These are phyloP conservation scores for Mesorhabditis spiculigera DNA, from an alignment of 2,888 invertebrate genomes.

Conservation along the genomic window DNA sequence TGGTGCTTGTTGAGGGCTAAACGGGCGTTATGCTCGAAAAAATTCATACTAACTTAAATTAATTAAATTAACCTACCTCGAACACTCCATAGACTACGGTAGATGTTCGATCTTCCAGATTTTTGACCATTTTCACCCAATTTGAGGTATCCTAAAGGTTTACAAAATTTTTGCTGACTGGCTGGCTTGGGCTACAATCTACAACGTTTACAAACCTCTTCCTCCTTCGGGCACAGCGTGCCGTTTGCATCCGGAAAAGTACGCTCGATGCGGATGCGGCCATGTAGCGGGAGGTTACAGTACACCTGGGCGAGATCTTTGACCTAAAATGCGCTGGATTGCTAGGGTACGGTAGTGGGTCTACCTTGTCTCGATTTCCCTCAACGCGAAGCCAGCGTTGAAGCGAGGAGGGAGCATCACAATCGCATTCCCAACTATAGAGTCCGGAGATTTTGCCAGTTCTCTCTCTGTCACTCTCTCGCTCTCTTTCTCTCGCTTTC, in stretches of 20 bases:
- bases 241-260: conserved; percentile 16
- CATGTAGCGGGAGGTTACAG: conserved; percentile 19
- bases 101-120: neutral
- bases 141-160: neutral
- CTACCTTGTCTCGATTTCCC: conserved; percentile 29
- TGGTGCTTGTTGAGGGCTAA: no score
- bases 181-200: neutral
- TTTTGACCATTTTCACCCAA: conserved; percentile 4
- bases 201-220: neutral
- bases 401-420: conserved; percentile 31
- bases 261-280: conserved; percentile 19
- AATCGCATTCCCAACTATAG: conserved; percentile 25
- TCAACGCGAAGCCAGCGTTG: conserved; percentile 31
- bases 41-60: no score
- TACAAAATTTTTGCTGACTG: neutral
- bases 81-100: neutral
- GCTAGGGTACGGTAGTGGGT: no score
- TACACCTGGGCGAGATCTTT: conserved; percentile 23
- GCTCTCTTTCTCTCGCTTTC: no score
- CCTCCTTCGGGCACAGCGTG: neutral
- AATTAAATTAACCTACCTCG: neutral
- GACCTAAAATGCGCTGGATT: conserved; percentile 14
- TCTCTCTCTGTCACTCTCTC: no score
- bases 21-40: no score
- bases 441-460: no score